These are phyloP conservation scores for Parapristionchus giblindavisi DNA, from an alignment of 2,888 invertebrate genomes.

Conservation along the genomic window DNA sequence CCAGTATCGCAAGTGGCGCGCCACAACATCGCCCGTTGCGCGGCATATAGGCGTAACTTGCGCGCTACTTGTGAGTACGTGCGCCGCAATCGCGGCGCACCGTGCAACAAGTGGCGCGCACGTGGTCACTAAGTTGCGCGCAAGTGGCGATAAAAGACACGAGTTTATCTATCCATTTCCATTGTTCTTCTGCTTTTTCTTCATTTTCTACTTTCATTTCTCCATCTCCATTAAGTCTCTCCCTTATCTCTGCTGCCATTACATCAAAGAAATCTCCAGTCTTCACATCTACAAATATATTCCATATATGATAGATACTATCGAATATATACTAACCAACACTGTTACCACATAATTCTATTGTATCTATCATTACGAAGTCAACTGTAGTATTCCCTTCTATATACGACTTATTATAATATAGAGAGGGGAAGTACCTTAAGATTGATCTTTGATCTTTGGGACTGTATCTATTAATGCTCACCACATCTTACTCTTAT, in stretches of 20 bases:
- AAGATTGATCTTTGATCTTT: not conserved
- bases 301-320: too few species aligned
- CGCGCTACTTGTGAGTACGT: too few species aligned
- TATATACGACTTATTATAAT: conserved; percentile 70
- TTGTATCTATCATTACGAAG: conserved; percentile 73
- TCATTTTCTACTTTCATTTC: too few species aligned
- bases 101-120: too few species aligned
- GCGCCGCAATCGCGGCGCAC: too few species aligned
- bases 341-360: conserved; percentile 71
- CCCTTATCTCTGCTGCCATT: not conserved
- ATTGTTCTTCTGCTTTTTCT: not conserved
- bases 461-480: conserved; percentile 7
- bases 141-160: too few species aligned
- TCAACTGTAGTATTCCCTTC: conserved; percentile 69
- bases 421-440: conserved; percentile 73
- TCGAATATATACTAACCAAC: conserved; percentile 17
- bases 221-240: not conserved
- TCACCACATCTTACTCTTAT: conserved; percentile 62
- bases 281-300: not conserved
- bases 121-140: too few species aligned
- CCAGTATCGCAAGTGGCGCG: too few species aligned
- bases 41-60: too few species aligned
- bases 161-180: not conserved
- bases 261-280: not conserved
- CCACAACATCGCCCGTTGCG: too few species aligned